Conservation (phyloP, 2,888 invertebrate species). For the Perithous albicinctus region DNA sequence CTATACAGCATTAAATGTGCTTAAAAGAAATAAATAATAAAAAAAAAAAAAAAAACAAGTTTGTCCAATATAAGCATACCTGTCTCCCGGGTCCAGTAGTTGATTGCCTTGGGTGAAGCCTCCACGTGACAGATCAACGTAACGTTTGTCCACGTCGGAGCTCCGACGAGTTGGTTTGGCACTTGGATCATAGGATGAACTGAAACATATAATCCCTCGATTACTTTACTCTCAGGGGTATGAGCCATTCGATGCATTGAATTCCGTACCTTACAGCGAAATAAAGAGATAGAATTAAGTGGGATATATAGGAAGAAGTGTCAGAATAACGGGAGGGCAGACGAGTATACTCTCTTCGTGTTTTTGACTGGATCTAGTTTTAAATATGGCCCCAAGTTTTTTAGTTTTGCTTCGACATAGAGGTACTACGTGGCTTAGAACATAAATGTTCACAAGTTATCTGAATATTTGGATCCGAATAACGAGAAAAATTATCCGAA, state of each 20-base stretch:
- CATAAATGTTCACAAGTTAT: too few species aligned
- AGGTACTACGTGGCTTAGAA: too few species aligned
- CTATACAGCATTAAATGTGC: too few species aligned
- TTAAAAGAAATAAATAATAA: too few species aligned
- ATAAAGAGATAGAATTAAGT: conserved; percentile 23
- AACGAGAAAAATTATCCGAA: too few species aligned
- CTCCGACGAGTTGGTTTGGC: conserved; percentile 96
- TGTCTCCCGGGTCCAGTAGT: conserved; percentile 96
- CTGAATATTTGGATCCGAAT: too few species aligned
- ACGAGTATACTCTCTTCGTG: too few species aligned
- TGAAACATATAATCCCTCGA: conserved; percentile 85
- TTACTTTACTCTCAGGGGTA: conserved; percentile 36
- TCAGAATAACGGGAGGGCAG: background rate
- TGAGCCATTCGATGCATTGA: background rate
- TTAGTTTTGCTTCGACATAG: too few species aligned
- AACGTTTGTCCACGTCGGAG: conserved; percentile 94
- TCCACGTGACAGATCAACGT: conserved; percentile 94
- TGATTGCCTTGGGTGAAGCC: conserved; percentile 96
- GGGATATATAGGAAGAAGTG: background rate
- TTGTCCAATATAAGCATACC: conserved; percentile 86
- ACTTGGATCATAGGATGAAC: conserved; percentile 97
- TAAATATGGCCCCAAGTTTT: too few species aligned
- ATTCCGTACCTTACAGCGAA: background rate
- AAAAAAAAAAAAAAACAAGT: conserved; percentile 11
- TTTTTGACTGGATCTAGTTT: too few species aligned